phyloP scores from a whole-genome alignment of 2,797 vertebrate species.

The Phalanger gymnotis region DNA sequence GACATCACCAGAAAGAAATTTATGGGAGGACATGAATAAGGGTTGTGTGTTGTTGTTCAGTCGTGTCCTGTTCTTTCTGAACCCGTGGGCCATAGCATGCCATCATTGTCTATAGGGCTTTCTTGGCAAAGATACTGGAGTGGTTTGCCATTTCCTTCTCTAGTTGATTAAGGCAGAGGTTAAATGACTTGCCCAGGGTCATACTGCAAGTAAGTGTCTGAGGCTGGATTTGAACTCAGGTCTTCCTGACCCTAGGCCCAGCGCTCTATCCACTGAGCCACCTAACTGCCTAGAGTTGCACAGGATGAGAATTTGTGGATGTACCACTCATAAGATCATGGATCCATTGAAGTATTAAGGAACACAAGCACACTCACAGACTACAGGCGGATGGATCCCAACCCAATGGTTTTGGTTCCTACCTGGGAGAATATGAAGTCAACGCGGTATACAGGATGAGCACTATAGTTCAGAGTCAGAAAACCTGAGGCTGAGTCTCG shows the following conservation, averaged over 20 bases:
- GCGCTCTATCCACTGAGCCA: background rate
- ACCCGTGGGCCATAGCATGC: background rate
- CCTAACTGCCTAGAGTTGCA: background rate
- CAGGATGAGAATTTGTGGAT: background rate
- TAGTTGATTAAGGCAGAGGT: background rate
- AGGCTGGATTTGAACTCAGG: background rate
- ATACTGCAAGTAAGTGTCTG: too few relatives aligned
- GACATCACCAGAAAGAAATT: background rate
- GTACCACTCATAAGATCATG: background rate
- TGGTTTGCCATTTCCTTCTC: background rate
- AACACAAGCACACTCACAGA: background rate
- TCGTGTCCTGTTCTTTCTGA: background rate
- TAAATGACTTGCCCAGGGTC: background rate
- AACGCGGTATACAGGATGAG: too few relatives aligned
- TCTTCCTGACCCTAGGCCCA: background rate
- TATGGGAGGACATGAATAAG: background rate
- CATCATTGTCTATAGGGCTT: background rate
- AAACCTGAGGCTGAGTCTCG: too few relatives aligned
- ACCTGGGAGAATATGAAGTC: background rate
- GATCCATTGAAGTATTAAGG: background rate
- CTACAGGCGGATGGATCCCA: background rate
- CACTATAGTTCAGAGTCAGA: background rate
- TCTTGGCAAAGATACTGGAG: background rate
- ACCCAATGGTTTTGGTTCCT: background rate
- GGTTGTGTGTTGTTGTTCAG: background rate